A percentile compares a stretch with the other conserved stretches of the same genome.
These are phyloP conservation scores for human DNA, from an alignment of 2,113 vertebrate species.

Conservation along the genomic window DNA sequence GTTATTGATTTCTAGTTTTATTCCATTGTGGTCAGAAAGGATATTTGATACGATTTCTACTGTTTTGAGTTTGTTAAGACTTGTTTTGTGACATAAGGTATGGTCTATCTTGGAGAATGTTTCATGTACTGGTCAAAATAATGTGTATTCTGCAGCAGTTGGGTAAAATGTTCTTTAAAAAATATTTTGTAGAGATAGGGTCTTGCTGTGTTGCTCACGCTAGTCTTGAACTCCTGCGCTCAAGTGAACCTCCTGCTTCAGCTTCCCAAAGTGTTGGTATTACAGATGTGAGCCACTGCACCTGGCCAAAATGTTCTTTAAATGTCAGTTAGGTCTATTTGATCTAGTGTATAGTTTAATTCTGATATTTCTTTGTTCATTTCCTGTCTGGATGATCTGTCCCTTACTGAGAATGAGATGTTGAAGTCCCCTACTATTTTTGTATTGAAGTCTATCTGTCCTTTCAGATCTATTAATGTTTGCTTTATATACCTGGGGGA, in stretches of 20 bases:
- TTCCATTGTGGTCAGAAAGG: not conserved
- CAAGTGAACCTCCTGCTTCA: too few species aligned
- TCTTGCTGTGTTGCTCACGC: too few species aligned
- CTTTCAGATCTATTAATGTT: not conserved
- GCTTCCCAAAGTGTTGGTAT: too few species aligned
- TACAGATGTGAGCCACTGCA: too few species aligned
- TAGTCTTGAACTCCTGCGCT: too few species aligned
- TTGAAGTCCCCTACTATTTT: not conserved
- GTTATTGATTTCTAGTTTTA: not conserved
- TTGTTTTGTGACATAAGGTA: not conserved
- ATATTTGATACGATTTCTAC: not conserved
- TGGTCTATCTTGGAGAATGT: not conserved
- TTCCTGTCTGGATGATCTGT: not conserved
- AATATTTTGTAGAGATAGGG: too few species aligned
- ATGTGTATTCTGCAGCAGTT: not conserved
- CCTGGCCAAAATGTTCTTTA: not conserved
- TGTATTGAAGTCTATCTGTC: not conserved
- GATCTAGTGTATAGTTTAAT: not conserved
- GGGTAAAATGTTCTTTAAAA: not conserved
- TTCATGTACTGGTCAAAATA: not conserved
- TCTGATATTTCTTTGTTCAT: not conserved
- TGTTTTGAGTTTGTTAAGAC: not conserved
- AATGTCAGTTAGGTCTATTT: not conserved
- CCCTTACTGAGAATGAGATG: not conserved
- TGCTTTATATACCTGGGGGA: not conserved